Conservation (phyloP, 1,140 invertebrate species). For the Nomia melanderi region DNA sequence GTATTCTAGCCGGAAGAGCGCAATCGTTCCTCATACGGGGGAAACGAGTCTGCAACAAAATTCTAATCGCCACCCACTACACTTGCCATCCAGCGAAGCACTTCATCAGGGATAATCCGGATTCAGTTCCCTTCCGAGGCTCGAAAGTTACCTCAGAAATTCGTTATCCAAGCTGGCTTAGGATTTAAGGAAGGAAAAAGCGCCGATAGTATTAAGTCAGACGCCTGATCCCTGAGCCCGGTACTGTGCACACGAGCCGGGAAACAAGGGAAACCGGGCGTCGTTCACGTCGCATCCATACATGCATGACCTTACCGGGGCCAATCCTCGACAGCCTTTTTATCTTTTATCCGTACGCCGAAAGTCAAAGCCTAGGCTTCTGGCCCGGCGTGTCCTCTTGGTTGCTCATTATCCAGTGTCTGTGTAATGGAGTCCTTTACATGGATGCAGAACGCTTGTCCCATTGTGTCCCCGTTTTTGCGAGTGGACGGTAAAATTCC, state of each 20-base stretch:
- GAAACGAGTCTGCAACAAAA: constrained; percentile 5
- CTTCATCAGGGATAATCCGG: constrained; percentile 45
- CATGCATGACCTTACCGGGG: constrained; percentile 38
- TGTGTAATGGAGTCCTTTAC: constrained; percentile 21
- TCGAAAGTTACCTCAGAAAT: constrained; percentile 22
- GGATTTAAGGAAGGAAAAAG: constrained; percentile 35
- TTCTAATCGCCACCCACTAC: constrained; percentile 36
- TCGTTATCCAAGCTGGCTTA: constrained; percentile 40
- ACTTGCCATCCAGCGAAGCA: not conserved
- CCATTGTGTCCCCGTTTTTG: constrained; percentile 34
- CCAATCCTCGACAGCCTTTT: constrained; percentile 19
- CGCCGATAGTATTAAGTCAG: constrained; percentile 41
- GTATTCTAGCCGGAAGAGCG: too few relatives aligned
- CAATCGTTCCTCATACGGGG: not conserved
- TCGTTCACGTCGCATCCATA: constrained; percentile 34
- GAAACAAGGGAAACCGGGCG: constrained; percentile 1
- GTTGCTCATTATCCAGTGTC: constrained; percentile 29
- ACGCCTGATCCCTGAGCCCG: not conserved
- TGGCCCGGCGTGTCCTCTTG: constrained; percentile 14
- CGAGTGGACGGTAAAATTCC: constrained; percentile 19
- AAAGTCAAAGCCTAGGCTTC: not conserved
- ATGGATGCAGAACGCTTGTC: not conserved
- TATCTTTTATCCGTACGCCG: constrained; percentile 21
- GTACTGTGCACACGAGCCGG: not conserved
- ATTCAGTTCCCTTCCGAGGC: constrained; percentile 13